A percentile compares a stretch with the other conserved stretches of the same genome.
Conservation (phyloP, 1,140 invertebrate genomes). For the Eriosoma lanigerum region DNA sequence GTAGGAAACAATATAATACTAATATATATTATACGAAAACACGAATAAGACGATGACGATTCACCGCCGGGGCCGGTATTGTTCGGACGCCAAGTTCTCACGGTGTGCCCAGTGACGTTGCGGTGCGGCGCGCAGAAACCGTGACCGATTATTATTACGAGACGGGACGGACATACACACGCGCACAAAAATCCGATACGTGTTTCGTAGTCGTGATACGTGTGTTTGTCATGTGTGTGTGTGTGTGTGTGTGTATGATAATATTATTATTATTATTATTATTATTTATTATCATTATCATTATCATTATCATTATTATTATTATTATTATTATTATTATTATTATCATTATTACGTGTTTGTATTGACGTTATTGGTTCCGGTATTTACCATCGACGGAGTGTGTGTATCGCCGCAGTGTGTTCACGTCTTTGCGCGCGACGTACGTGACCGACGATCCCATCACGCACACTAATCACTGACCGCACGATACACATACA, state of each 20-base stretch:
- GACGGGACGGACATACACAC: background rate
- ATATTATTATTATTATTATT: constrained; percentile 8
- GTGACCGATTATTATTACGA: constrained; percentile 47
- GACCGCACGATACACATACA: constrained; percentile 20
- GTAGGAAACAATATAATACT: constrained; percentile 33
- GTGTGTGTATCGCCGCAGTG: background rate
- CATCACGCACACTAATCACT: constrained; percentile 18
- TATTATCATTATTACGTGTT: constrained; percentile 13
- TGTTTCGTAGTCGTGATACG: background rate
- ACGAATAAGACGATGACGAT: constrained; percentile 5
- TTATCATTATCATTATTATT: constrained; percentile 10
- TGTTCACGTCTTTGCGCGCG: constrained; percentile 6
- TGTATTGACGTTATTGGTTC: constrained; percentile 42
- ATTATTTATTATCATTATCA: no score
- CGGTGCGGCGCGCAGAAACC: constrained; percentile 40
- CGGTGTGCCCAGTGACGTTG: constrained; percentile 1
- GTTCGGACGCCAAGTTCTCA: constrained; percentile 46
- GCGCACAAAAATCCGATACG: background rate
- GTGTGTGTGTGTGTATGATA: background rate
- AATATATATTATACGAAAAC: constrained; percentile 25
- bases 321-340: constrained; percentile 5
- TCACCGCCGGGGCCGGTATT: constrained; percentile 47
- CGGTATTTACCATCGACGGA: constrained; percentile 17
- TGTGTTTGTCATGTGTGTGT: background rate
- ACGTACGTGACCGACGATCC: constrained; percentile 23